Base-by-base conservation (phyloP, 2,797 vertebrate species). In the Thalassophryne amazonica region DNA sequence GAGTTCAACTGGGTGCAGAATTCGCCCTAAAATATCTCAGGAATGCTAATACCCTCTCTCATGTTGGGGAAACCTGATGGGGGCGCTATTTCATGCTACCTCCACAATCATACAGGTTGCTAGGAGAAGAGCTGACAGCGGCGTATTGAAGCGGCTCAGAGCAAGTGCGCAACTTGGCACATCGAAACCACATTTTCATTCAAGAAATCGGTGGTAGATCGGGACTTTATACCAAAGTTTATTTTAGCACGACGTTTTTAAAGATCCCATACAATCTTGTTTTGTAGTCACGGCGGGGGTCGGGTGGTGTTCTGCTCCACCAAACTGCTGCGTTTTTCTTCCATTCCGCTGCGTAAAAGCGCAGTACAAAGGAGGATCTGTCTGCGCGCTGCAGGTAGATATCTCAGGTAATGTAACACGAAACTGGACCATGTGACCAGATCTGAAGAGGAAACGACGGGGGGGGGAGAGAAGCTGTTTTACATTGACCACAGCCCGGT, bases 371-470 rank as follows among this genome's bases (percentile, higher is more conserved):
- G 85, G 80, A 75, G 59, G 63, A 52, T 81, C 79, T 90, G 88
- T 90, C 23, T 46, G 64, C 34, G 4, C n/a, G 60, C 70, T 32
- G 69, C 86, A 90, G 86, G 86, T 91, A 84, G 78, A 74, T 68
- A 50, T 73, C 84, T 75, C 90, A 92, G 91, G 91, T 90, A 82
- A 67, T 83, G 89, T 88, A 91, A 92, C 62, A 60, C 49, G 86
- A 91, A 73, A 83, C 86, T 73, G 35, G 41, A 71, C 41, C 91
- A 92, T 63, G 88, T 92, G 91, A 92, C 73, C 86, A 71, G 78
- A 76, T 53, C 48, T 55, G 69, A 69, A 53, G 53, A 79, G 68
- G 52, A 49, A 60, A 40, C n/a, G 17, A 12, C n/a, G 5, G 0
- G 14, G n/a, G 5, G 0, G 14, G 39, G 29, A 52, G 38, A 33